Percentiles rank a stretch among this genome's conserved stretches.
phyloP scores from a whole-genome alignment of 2,888 invertebrate species.

The Petrophora chlorosata region DNA sequence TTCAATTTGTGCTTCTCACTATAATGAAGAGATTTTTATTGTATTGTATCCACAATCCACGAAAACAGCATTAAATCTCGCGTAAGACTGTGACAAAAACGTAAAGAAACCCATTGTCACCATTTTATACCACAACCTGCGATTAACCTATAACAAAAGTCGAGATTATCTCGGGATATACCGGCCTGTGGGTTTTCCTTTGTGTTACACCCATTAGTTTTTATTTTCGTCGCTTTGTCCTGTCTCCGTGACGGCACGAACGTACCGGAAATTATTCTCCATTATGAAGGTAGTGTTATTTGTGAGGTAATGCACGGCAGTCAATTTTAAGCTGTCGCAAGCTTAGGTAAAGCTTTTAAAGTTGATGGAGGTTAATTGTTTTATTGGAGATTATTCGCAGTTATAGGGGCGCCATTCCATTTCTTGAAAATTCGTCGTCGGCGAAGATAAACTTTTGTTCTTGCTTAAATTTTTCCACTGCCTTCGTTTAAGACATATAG shows the following conservation, averaged over 20 bases:
- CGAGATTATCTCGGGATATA: constrained; percentile 46
- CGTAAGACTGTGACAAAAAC: constrained; percentile 11
- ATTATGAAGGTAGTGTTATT: constrained; percentile 31
- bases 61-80: constrained; percentile 9
- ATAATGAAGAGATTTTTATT: too few species aligned
- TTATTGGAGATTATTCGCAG: too few species aligned
- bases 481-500: too few species aligned
- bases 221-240: constrained; percentile 71
- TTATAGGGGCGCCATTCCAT: too few species aligned
- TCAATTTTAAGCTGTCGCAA: constrained; percentile 10
- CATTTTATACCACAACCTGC: constrained; percentile 23
- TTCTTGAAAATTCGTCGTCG: too few species aligned
- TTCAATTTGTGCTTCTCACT: too few species aligned
- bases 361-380: constrained; percentile 16
- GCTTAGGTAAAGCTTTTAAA: constrained; percentile 16
- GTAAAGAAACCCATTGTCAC: constrained; percentile 12
- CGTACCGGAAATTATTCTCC: constrained; percentile 54
- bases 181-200: constrained; percentile 37
- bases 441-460: too few species aligned
- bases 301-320: constrained; percentile 25
- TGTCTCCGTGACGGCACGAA: constrained; percentile 40
- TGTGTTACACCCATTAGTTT: constrained; percentile 70
- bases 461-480: too few species aligned
- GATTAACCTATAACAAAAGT: constrained; percentile 50
- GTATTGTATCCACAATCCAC: too few species aligned